Conservation (phyloP, 1,140 invertebrate species). For the Drosophila pachea region DNA sequence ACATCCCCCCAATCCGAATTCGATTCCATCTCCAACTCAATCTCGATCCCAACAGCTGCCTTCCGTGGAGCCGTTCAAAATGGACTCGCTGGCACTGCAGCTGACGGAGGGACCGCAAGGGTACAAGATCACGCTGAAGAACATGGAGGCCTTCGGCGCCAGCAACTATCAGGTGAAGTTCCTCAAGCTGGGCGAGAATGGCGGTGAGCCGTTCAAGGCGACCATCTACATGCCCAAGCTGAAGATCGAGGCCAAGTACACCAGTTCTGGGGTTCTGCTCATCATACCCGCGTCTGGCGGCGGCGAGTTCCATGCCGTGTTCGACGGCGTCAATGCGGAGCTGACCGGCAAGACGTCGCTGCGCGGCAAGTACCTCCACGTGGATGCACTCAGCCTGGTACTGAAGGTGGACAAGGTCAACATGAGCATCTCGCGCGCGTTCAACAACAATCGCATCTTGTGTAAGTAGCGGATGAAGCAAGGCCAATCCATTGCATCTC, state of each 20-base stretch:
- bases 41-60: conserved; percentile 80
- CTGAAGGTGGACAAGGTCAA: conserved; percentile 83
- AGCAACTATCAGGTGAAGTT: conserved; percentile 85
- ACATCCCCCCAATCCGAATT: conserved; percentile 6
- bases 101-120: conserved; percentile 85
- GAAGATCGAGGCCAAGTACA: conserved; percentile 84
- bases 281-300: conserved; percentile 86
- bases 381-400: conserved; percentile 83
- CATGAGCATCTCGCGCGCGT: conserved; percentile 84
- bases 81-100: conserved; percentile 85
- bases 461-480: conserved; percentile 83
- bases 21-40: neutral
- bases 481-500: too few species aligned
- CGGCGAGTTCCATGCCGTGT: conserved; percentile 84
- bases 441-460: conserved; percentile 85
- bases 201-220: conserved; percentile 83
- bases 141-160: conserved; percentile 84
- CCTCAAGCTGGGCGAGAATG: conserved; percentile 81
- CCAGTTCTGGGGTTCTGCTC: conserved; percentile 85
- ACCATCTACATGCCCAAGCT: conserved; percentile 84
- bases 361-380: conserved; percentile 81
- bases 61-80: conserved; percentile 85
- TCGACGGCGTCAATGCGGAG: conserved; percentile 83
- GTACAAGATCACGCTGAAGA: conserved; percentile 84
- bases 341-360: conserved; percentile 82